Conservation (phyloP, 2,113 vertebrate species). For the Theristicus caerulescens region DNA sequence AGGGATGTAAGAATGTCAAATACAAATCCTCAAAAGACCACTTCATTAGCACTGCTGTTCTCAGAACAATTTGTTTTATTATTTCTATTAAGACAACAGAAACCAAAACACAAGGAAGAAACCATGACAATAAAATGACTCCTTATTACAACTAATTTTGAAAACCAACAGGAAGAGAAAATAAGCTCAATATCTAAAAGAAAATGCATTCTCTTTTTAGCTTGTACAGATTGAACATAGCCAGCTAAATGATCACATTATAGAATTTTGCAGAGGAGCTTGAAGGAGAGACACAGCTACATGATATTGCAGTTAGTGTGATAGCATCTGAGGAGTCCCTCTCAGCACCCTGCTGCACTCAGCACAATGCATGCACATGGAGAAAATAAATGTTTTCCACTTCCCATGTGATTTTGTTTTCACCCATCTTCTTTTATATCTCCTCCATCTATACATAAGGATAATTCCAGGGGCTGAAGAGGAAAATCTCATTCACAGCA, state of each 20-base stretch:
- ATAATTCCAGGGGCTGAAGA: neutral
- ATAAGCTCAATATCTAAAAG: neutral
- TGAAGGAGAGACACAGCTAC: neutral
- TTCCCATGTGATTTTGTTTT: neutral
- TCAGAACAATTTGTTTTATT: neutral
- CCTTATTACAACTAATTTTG: neutral
- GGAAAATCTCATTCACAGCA: neutral
- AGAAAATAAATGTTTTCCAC: neutral
- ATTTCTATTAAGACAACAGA: neutral
- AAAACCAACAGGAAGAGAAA: neutral
- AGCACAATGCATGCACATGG: neutral
- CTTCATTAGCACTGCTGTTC: neutral
- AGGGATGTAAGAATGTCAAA: neutral
- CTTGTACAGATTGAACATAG: neutral
- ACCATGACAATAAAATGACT: neutral
- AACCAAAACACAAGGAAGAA: neutral
- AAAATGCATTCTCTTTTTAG: neutral
- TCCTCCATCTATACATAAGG: neutral
- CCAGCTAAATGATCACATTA: neutral
- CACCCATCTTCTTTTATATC: neutral
- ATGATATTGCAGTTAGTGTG: constrained; percentile 35
- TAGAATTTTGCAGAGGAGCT: neutral
- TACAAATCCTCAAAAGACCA: neutral
- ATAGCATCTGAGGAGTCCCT: constrained; percentile 36
- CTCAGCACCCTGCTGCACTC: neutral